Base-by-base conservation (phyloP, 2,113 vertebrate genomes). In the Chaetops frenatus region DNA sequence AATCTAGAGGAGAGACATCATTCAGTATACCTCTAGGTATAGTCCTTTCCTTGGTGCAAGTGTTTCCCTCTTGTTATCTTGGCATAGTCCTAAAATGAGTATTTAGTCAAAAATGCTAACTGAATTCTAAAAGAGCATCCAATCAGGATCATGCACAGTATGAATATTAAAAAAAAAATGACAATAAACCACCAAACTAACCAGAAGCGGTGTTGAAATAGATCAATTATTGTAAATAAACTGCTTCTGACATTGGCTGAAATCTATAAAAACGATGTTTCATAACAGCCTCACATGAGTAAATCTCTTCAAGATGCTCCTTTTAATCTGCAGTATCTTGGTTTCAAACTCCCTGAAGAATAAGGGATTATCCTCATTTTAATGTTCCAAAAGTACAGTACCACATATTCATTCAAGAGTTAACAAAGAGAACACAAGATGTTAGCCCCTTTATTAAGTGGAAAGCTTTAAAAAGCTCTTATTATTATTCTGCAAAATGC, bases 401-500 rank as follows among this genome's bases (percentile, higher is more conserved):
- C 24, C 27, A 73, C 40, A 50, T 54, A 77, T 72, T 90, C 48
- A 90, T 95, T 96, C 77, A 92, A 61, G 86, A 81, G 64, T 60
- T 84, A 28, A 48, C 64, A 96, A 92, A 95, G 50, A 79, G 58
- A 96, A 83, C 47, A 76, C 47, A 91, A 89, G 54, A 72, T 64
- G 17, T 69, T 81, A 95, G 33, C 17, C 44, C 35, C 48, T 45
- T 90, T 72, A 60, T 74, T 72, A 89, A 86, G 40, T 36, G 23
- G 31, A 92, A 91, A 61, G 72, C 73, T 95, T 90, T 66, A 73
- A 91, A 90, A 89, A 78, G 7, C 33, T 57, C 73, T 84, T 93
- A 61, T 96, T 94, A 95, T 88, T 94, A 88, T 96, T 95, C 86
- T 74, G 53, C 47, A 93, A 90, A 95, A 95, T 92, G 82, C 90